Evolutionary conservation across 1,140 invertebrate species (phyloP).

Genomic region (Drosophila asahinai): DNA sequence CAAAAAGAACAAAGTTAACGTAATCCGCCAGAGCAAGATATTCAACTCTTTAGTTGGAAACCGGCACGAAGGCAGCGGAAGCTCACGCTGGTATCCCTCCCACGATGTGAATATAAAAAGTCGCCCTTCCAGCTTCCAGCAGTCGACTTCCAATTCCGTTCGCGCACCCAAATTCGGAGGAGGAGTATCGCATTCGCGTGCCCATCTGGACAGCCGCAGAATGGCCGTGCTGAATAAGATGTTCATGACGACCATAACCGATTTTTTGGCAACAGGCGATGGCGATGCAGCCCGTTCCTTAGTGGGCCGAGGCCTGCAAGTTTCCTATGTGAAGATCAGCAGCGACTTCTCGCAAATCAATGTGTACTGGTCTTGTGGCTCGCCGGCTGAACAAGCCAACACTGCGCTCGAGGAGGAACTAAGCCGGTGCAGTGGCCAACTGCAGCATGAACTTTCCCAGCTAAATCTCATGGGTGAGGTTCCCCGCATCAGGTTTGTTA

Average conservation of each 20-base stretch:
- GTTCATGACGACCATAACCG: slow-evolving; percentile 92
- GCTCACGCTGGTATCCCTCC: slow-evolving; percentile 66
- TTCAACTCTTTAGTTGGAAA: slow-evolving; percentile 70
- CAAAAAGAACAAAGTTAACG: slow-evolving; percentile 11
- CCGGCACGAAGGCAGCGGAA: slow-evolving; percentile 67
- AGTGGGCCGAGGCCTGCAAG: slow-evolving; percentile 88
- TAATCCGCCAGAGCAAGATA: slow-evolving; percentile 65
- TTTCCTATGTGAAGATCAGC: slow-evolving; percentile 88
- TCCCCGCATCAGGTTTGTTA: slow-evolving; percentile 90
- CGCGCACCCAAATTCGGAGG: slow-evolving; percentile 61
- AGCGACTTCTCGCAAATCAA: slow-evolving; percentile 88
- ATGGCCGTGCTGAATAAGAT: slow-evolving; percentile 90
- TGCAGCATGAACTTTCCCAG: slow-evolving; percentile 90
- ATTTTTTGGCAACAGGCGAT: slow-evolving; percentile 88
- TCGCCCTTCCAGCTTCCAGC: slow-evolving; percentile 17
- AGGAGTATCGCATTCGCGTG: slow-evolving; percentile 33
- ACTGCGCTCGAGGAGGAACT: slow-evolving; percentile 86
- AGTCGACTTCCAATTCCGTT: slow-evolving; percentile 29
- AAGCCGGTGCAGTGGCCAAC: slow-evolving; percentile 85
- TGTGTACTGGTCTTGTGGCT: slow-evolving; percentile 88
- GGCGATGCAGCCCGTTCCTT: slow-evolving; percentile 87
- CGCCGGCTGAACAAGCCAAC: slow-evolving; percentile 27
- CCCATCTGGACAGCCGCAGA: slow-evolving; percentile 86
- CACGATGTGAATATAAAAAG: slow-evolving; percentile 10
- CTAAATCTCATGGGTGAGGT: slow-evolving; percentile 89